Conservation (phyloP, 2,888 invertebrate genomes). For the Pseudococcus viburni region DNA sequence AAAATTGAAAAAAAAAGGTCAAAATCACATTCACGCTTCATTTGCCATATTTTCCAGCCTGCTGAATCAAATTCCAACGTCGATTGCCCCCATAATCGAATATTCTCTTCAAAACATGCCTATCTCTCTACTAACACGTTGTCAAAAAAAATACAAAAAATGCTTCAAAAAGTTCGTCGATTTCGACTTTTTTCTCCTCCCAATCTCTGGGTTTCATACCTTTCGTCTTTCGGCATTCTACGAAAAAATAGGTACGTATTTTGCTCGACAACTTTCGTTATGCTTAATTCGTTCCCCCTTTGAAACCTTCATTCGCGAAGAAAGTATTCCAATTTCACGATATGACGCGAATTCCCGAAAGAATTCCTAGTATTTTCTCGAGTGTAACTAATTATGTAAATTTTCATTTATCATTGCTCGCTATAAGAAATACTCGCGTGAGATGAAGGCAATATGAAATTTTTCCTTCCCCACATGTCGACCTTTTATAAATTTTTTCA, state of each 20-base stretch:
- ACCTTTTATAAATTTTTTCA: not conserved
- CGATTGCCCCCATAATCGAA: not conserved
- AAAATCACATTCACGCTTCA: not conserved
- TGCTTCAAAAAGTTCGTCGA: not conserved
- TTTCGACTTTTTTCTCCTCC: not conserved
- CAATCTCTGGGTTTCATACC: not conserved
- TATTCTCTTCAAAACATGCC: not conserved
- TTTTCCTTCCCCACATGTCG: not conserved
- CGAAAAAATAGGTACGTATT: not conserved
- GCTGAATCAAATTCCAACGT: not conserved
- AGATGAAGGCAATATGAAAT: not conserved
- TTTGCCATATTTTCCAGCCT: not conserved
- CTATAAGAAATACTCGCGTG: not conserved
- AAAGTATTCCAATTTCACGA: conserved; percentile 44
- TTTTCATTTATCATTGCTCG: conserved; percentile 36
- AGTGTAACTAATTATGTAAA: conserved; percentile 41
- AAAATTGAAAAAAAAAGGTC: no score
- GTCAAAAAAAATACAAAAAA: not conserved
- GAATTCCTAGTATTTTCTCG: conserved; percentile 36
- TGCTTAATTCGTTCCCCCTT: not conserved
- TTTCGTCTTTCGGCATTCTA: not conserved
- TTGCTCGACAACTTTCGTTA: conserved; percentile 22
- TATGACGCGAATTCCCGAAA: conserved; percentile 38
- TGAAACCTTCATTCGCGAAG: conserved; percentile 37
- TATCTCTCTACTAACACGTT: not conserved